A percentile compares a stretch with the other conserved stretches of the same genome.
These are phyloP conservation scores for Gymnarchus niloticus DNA, from an alignment of 2,113 vertebrate genomes.

Conservation along the genomic window DNA sequence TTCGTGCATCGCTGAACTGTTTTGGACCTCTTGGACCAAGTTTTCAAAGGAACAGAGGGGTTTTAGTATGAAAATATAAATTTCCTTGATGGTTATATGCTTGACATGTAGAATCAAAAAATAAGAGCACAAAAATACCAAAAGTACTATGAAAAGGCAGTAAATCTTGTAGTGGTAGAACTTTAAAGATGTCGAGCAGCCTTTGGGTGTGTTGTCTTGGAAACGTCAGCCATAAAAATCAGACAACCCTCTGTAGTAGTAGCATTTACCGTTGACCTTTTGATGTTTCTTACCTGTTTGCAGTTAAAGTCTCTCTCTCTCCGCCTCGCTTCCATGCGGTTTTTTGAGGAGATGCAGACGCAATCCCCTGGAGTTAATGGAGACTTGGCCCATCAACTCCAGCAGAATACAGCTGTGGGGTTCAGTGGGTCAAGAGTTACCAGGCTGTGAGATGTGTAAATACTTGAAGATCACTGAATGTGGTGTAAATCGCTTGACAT, in stretches of 20 bases:
- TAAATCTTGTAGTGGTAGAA: slow-evolving; percentile 26
- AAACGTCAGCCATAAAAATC: background rate
- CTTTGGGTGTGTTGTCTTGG: slow-evolving; percentile 16
- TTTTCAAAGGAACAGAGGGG: slow-evolving; percentile 20
- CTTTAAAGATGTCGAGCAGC: slow-evolving; percentile 26
- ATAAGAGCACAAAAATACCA: slow-evolving; percentile 19
- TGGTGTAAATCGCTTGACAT: background rate
- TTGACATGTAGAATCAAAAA: background rate
- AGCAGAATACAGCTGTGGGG: background rate
- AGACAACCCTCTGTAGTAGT: background rate
- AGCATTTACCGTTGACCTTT: background rate
- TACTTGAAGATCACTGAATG: background rate
- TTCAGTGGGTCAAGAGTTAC: background rate
- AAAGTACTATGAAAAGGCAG: slow-evolving; percentile 6
- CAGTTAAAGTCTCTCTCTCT: background rate
- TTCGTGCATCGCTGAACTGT: slow-evolving; percentile 28
- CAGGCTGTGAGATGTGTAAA: background rate
- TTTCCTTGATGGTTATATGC: slow-evolving; percentile 33
- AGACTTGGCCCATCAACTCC: background rate
- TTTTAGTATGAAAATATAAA: slow-evolving; percentile 38
- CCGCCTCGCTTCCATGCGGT: background rate
- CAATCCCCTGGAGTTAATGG: background rate
- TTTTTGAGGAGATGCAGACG: background rate
- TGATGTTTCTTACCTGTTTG: background rate
- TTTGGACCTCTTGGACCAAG: slow-evolving; percentile 29